Percentiles rank a stretch among this genome's conserved stretches.
phyloP scores from a whole-genome alignment of 2,113 vertebrate species.

The rabbit (Oryctolagus cuniculus) region DNA sequence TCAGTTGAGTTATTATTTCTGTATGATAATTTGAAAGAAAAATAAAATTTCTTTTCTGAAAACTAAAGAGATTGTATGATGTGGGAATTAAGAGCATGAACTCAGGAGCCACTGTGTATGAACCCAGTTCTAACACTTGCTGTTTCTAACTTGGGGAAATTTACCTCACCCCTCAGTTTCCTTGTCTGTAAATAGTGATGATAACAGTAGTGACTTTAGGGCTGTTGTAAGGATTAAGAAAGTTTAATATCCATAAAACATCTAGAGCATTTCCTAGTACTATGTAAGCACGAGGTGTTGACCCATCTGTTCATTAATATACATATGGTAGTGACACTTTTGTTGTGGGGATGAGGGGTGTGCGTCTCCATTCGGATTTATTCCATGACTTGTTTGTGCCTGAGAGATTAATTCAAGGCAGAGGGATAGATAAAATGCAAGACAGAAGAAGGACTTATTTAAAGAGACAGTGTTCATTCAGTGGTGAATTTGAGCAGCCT shows the following conservation, averaged over 20 bases:
- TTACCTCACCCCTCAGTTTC: neutral
- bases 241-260: neutral
- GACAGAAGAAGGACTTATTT: too few relatives aligned
- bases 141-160: neutral
- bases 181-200: neutral
- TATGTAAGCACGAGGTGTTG: neutral
- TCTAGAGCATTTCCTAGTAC: neutral
- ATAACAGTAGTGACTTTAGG: neutral
- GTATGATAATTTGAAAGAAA: constrained; percentile 29
- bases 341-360: too few relatives aligned
- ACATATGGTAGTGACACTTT: too few relatives aligned
- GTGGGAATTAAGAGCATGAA: neutral
- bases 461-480: too few relatives aligned
- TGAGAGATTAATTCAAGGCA: too few relatives aligned
- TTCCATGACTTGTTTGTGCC: too few relatives aligned
- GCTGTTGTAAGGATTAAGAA: neutral
- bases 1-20: constrained; percentile 37
- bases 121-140: neutral
- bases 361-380: too few relatives aligned
- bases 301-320: neutral
- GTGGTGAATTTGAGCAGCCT: too few relatives aligned
- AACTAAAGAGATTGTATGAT: neutral
- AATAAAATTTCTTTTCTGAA: constrained; percentile 1
- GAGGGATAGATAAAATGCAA: too few relatives aligned
- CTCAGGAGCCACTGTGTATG: neutral